These are phyloP conservation scores for Deroptyus accipitrinus DNA, from an alignment of 2,113 vertebrate genomes.

Conservation along the genomic window DNA sequence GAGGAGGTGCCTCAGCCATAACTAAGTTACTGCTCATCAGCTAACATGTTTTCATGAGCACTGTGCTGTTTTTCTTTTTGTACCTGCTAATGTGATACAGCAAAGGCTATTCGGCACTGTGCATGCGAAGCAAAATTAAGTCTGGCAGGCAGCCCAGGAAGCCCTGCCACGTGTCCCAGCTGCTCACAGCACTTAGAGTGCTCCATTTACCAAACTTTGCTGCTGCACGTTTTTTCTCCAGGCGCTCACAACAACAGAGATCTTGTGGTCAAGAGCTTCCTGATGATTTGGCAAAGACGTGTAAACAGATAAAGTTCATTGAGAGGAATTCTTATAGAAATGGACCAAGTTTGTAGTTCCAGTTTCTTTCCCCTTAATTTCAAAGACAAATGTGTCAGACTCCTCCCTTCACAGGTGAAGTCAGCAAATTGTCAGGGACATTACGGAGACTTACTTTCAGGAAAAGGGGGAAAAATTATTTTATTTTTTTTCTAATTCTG, in stretches of 20 bases:
- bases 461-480: not conserved
- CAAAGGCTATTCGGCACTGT: not conserved
- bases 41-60: not conserved
- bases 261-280: not conserved
- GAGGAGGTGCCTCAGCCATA: not conserved
- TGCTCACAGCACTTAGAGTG: not conserved
- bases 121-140: constrained; percentile 1
- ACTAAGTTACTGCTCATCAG: not conserved
- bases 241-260: not conserved
- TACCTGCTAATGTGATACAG: constrained; percentile 47
- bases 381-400: not conserved
- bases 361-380: not conserved
- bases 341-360: not conserved
- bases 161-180: constrained; percentile 16
- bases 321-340: not conserved
- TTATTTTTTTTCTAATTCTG: not conserved
- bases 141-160: constrained; percentile 38
- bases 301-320: not conserved
- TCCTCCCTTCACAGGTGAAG: not conserved
- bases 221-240: not conserved
- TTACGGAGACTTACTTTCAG: constrained; percentile 11
- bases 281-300: not conserved
- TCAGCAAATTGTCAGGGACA: not conserved
- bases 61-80: not conserved
- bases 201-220: not conserved